Percentiles rank a stretch among this genome's conserved stretches.
phyloP scores from a whole-genome alignment of 2,888 invertebrate species.

The Exephanes ischioxanthus region DNA sequence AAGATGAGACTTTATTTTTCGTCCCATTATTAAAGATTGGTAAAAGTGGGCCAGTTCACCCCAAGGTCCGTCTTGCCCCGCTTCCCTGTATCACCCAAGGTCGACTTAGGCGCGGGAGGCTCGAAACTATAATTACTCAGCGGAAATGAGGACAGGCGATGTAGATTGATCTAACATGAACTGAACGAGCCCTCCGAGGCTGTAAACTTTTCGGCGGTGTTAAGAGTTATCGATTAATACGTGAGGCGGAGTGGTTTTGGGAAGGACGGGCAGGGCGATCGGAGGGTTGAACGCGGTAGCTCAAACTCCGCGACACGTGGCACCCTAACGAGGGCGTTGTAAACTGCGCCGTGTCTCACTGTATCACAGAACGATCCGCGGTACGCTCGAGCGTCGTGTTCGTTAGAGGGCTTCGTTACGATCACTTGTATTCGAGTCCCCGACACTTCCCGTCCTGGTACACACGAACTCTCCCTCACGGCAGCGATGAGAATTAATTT shows the following conservation, averaged over 20 bases:
- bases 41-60: too few relatives aligned
- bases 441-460: constrained; percentile 64
- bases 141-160: not conserved
- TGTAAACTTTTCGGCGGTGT: constrained; percentile 26
- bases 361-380: constrained; percentile 36
- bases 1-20: too few relatives aligned
- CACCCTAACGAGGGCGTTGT: constrained; percentile 42
- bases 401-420: constrained; percentile 79
- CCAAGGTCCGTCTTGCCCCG: too few relatives aligned
- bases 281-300: constrained; percentile 8
- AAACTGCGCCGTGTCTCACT: constrained; percentile 2
- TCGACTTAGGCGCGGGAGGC: not conserved
- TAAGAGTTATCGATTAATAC: constrained; percentile 27
- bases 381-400: constrained; percentile 71
- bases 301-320: constrained; percentile 24
- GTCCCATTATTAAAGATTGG: too few relatives aligned
- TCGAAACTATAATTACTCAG: not conserved
- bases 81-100: not conserved
- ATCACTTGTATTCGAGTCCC: constrained; percentile 75
- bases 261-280: constrained; percentile 44
- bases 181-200: not conserved
- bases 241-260: not conserved
- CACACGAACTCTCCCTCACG: constrained; percentile 21
- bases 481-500: constrained; percentile 76
- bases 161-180: constrained; percentile 27